phyloP scores from a whole-genome alignment of 2,113 vertebrate genomes.

The Cinclus mexicanus region DNA sequence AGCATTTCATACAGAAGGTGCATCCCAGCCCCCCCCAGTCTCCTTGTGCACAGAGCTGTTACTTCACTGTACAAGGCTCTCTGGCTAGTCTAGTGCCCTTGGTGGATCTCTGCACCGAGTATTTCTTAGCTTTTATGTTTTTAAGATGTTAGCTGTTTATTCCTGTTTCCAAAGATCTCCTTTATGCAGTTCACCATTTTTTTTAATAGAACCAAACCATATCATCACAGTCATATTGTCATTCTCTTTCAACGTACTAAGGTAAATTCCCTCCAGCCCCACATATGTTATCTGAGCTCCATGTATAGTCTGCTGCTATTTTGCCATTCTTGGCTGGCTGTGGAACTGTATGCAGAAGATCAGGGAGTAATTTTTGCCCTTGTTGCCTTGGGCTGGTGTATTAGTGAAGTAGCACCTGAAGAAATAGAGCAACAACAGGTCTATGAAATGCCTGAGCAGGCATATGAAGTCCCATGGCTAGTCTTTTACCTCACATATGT shows the following conservation, averaged over 20 bases:
- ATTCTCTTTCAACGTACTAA: not conserved
- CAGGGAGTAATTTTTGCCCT: not conserved
- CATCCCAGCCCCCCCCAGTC: fast-evolving
- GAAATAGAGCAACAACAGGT: not conserved
- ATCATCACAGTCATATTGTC: not conserved
- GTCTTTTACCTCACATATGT: not conserved
- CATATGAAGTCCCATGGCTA: not conserved
- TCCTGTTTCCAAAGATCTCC: not conserved
- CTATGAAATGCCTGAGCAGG: not conserved
- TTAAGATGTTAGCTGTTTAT: not conserved
- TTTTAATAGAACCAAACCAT: not conserved
- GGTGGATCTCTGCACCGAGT: not conserved
- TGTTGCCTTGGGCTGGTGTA: not conserved
- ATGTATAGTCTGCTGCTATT: not conserved
- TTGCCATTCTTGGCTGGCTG: not conserved
- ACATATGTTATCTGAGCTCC: not conserved
- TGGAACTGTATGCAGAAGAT: not conserved
- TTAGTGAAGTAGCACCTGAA: not conserved
- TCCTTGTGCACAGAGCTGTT: not conserved
- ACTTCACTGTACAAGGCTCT: not conserved
- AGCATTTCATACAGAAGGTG: not conserved
- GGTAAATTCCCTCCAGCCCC: not conserved
- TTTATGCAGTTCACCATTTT: fast-evolving
- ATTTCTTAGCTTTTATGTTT: not conserved
- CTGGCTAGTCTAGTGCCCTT: not conserved